A percentile compares a stretch with the other conserved stretches of the same genome.
These are phyloP conservation scores for Tenthredo mesomela DNA, from an alignment of 2,888 invertebrate genomes.

Conservation along the genomic window DNA sequence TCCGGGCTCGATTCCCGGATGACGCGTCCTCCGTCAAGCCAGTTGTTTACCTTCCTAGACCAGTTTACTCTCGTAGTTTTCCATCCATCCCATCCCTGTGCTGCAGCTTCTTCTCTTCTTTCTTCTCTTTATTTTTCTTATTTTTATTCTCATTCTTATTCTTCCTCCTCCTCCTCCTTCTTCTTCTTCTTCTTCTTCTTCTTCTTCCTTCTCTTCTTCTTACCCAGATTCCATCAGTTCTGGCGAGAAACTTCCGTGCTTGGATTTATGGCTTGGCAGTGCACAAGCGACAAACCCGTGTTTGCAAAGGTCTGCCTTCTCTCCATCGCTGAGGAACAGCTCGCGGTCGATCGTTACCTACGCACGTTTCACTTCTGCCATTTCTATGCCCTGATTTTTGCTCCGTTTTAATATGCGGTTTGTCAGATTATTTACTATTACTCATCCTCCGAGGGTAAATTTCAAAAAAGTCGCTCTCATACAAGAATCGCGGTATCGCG, in stretches of 20 bases:
- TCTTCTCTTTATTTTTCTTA: background rate
- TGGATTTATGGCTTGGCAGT: constrained; percentile 42
- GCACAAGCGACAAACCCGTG: constrained; percentile 31
- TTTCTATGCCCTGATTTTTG: background rate
- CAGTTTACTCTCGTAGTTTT: constrained; percentile 35
- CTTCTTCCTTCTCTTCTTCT: background rate
- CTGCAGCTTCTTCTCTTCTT: background rate
- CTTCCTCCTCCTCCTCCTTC: background rate
- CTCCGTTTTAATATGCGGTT: background rate
- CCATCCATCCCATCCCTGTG: background rate
- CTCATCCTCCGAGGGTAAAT: background rate
- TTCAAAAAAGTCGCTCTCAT: background rate
- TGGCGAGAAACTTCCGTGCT: constrained; percentile 44
- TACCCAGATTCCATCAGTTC: constrained; percentile 35
- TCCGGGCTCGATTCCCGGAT: constrained; percentile 29
- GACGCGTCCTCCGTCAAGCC: constrained; percentile 43
- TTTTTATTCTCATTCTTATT: background rate
- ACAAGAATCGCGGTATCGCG: background rate
- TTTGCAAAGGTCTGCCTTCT: constrained; percentile 25
- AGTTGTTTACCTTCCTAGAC: constrained; percentile 46
- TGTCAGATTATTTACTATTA: background rate
- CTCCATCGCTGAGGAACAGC: background rate
- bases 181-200: background rate
- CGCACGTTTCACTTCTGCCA: background rate
- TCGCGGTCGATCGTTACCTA: constrained; percentile 26